Evolutionary conservation across 2,888 invertebrate species (phyloP), one percentile per base, ranked within the genome.

Genomic region (Rhyacophila evoluta): DNA sequence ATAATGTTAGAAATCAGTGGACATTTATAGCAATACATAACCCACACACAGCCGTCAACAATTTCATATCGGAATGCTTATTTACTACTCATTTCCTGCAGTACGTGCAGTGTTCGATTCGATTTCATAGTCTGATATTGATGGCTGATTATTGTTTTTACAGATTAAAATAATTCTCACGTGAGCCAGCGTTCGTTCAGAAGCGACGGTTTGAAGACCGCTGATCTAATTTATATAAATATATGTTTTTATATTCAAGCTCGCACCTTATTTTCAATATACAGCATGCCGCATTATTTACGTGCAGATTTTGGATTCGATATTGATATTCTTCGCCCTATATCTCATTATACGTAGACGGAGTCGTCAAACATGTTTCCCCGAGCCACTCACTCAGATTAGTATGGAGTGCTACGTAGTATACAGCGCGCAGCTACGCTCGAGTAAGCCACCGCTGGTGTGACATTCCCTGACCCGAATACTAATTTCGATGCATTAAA

Each of bases 401-500:
- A 25, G 55, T 55, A 55, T 55, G 55, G 55, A 55, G 55, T 55
- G 19, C 25, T 33, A 33, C 29, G 29, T 33, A 33, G 29, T 33
- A 6, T 33, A n/a, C 39, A 39, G 39, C 10, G 39, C 12, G 39
- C 15, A 39, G 39, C 15, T 55, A 15, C 19, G 55, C 15, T 55
- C 19, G 15, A 19, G 55, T 19, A 25, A 55, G 55, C 55, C 55
- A 15, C 41, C 41, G 25, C 19, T 55, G 55, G 55, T 55, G 55
- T 19, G 55, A 55, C 19, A 55, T 55, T 10, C 55, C 15, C 55
- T 55, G 55, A 55, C 55, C 55, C 55, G 55, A 55, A 19, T 55
- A 55, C 55, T 55, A 55, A 55, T 55, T 55, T 55, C 55, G 55
- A 15, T 55, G 55, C 55, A 55, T 12, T 55, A 19, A 55, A 55